Evolutionary conservation across 1,140 invertebrate genomes (phyloP).

Genomic region (Papilio polyxenes): DNA sequence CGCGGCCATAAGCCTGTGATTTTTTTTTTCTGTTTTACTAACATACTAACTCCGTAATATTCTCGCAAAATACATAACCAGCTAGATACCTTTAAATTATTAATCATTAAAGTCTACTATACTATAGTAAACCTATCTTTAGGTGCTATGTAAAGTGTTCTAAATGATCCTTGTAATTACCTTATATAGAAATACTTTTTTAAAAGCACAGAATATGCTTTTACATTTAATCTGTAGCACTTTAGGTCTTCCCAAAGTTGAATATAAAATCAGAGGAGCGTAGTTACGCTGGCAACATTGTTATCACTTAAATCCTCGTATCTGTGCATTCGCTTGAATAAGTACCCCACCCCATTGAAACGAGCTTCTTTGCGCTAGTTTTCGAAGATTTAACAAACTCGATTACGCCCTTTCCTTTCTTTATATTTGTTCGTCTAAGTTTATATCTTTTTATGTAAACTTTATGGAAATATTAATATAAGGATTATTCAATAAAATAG

Average conservation of each 20-base stretch:
- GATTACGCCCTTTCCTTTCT: conserved; percentile 14
- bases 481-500: neutral
- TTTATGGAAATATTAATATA: neutral
- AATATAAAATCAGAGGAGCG: conserved; percentile 35
- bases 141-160: neutral
- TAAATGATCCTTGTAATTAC: conserved; percentile 5
- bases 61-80: neutral
- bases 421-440: conserved; percentile 4
- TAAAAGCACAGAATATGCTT: neutral
- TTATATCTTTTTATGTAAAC: conserved; percentile 13
- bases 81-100: neutral
- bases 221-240: conserved; percentile 20
- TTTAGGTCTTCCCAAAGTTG: conserved; percentile 22
- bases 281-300: conserved; percentile 29
- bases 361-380: conserved; percentile 26
- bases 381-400: conserved; percentile 31
- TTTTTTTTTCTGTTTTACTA: no score
- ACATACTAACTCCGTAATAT: no score
- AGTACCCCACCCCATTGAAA: conserved; percentile 29
- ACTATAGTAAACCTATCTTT: neutral
- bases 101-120: no score
- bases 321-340: conserved; percentile 37
- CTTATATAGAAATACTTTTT: neutral
- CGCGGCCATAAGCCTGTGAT: no score
- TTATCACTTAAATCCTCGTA: conserved; percentile 22